Evolutionary conservation across 2,888 invertebrate genomes (phyloP).

Genomic region (Exocentrus adspersus): DNA sequence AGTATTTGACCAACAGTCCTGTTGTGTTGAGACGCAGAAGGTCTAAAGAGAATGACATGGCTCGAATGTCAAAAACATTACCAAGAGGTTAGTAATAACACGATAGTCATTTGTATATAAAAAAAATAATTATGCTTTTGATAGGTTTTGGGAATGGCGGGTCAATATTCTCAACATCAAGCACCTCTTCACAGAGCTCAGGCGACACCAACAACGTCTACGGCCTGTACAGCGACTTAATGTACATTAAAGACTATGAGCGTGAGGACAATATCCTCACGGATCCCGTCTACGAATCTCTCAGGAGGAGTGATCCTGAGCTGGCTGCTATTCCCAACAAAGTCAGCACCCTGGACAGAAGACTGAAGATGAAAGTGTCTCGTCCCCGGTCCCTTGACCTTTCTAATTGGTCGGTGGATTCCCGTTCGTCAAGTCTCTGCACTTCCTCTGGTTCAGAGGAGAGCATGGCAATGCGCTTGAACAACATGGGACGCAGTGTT

Average conservation of each 20-base stretch:
- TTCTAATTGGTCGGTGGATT: slow-evolving; percentile 90
- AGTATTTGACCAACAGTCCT: slow-evolving; percentile 73
- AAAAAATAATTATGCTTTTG: too few relatives aligned
- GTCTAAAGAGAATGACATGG: slow-evolving; percentile 68
- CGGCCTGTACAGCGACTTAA: slow-evolving; percentile 87
- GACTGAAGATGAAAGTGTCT: slow-evolving; percentile 83
- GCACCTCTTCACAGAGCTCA: slow-evolving; percentile 70
- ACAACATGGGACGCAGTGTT: slow-evolving; percentile 69
- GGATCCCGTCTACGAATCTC: slow-evolving; percentile 78
- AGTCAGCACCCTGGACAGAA: slow-evolving; percentile 82
- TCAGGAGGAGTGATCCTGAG: slow-evolving; percentile 85
- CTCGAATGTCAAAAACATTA: slow-evolving; percentile 80
- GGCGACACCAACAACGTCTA: slow-evolving; percentile 85
- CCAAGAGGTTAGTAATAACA: slow-evolving; percentile 67
- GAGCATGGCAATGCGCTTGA: slow-evolving; percentile 75
- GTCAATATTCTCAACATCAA: slow-evolving; percentile 67
- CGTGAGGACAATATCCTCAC: slow-evolving; percentile 79
- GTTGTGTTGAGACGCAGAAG: slow-evolving; percentile 70
- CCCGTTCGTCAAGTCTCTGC: slow-evolving; percentile 75
- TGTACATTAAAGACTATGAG: slow-evolving; percentile 89
- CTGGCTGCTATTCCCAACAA: slow-evolving; percentile 84
- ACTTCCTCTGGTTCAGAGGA: slow-evolving; percentile 90
- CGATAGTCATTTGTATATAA: too few relatives aligned
- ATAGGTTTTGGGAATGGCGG: slow-evolving; percentile 56
- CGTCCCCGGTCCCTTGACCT: slow-evolving; percentile 84